phyloP scores from a whole-genome alignment of 2,888 invertebrate genomes.

The Acanthopleura granulata region DNA sequence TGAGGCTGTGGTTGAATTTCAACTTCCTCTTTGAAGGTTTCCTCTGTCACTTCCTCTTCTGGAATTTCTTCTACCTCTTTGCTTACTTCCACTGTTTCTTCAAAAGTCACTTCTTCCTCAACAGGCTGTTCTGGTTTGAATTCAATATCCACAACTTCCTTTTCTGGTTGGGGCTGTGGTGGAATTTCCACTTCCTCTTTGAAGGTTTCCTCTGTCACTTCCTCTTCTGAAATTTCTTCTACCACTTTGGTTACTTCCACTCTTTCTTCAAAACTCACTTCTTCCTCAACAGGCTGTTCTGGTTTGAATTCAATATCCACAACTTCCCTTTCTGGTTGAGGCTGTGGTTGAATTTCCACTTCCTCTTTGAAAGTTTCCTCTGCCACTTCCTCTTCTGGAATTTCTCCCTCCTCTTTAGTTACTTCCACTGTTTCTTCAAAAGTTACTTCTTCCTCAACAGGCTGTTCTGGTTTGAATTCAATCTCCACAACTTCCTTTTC shows the following conservation, averaged over 20 bases:
- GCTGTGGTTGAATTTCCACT: conserved; percentile 23
- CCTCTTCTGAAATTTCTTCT: conserved; percentile 2
- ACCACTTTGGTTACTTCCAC: conserved; percentile 7
- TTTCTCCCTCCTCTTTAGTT: too few species aligned
- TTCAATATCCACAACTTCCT: conserved; percentile 13
- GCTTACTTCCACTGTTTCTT: conserved; percentile 22
- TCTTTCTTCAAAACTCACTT: conserved; percentile 21
- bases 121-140: not conserved
- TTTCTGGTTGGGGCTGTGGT: conserved; percentile 22
- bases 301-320: conserved; percentile 11
- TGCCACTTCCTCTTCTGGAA: conserved; percentile 20
- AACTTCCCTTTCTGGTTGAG: too few species aligned
- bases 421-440: conserved; percentile 19
- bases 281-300: not conserved
- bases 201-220: conserved; percentile 17
- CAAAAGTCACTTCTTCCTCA: not conserved
- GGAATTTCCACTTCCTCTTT: conserved; percentile 24
- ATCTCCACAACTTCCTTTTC: too few species aligned
- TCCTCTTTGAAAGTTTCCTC: conserved; percentile 22
- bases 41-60: too few species aligned
- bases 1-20: too few species aligned
- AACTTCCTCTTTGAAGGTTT: too few species aligned
- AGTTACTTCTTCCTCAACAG: too few species aligned
- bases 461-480: too few species aligned
- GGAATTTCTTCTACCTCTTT: not conserved